Evolutionary conservation across 2,113 vertebrate genomes (phyloP), one percentile per base, ranked within the genome.

Genomic region (Paralichthys olivaceus): DNA sequence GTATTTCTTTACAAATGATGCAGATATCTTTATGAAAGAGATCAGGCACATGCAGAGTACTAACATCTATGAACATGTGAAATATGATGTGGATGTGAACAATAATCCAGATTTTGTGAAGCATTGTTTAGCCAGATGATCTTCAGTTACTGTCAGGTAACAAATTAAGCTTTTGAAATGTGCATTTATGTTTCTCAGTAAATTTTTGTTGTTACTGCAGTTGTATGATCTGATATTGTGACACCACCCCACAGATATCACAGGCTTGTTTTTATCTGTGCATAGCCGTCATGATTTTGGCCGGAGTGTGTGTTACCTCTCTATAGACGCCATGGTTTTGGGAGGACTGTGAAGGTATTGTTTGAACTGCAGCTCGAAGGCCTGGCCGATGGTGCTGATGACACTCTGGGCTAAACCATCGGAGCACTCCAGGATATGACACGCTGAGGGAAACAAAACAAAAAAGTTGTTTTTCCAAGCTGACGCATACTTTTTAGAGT

Each of bases 331-430:
- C 47, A 93, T 93, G 66, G 89, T 94, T 91, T 95, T 96, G 59
- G 98, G 96, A 5, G 98, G 97, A 77, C 96, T 98, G 92, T 99
- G 97, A 3, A 99, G 94, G 76, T 98, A 97, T 88, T 99, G 98
- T 81, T 98, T 99, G 93, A 99, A 99, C 87, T 98, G 96, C 75
- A 99, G 93, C 92, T 99, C 98, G 0, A 99, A 99, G 79, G 98
- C 98, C 80, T 99, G 98, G 53, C 98, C 98, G 37, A 99, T 96
- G 0, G 98, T 99, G 79, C 94, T 97, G 95, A 99, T 99, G 87
- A 99, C 95, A 0, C 92, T 96, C 93, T 99, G 97, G 0, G 98
- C 98, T 67, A 98, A 94, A 81, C 97, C 97, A 2, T 98, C 96
- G 0, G 96, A 95, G 71, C 98, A 99, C 91, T 99, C 98, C 94